phyloP scores from a whole-genome alignment of 2,797 vertebrate species.

The Anguilla pacifica region DNA sequence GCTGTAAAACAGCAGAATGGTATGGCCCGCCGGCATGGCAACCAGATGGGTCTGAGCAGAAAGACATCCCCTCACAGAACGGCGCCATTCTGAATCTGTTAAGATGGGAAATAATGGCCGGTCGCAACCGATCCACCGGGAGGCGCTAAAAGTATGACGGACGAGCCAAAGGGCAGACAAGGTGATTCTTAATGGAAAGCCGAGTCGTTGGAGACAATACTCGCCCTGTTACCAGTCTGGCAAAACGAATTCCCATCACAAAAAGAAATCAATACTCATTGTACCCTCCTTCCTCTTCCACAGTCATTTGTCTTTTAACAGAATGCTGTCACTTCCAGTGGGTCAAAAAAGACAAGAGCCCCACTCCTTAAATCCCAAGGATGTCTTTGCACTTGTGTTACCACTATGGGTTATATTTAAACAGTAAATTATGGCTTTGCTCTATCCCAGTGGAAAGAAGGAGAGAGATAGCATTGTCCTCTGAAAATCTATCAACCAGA shows the following conservation, averaged over 20 bases:
- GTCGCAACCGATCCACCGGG: neutral
- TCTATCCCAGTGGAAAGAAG: slow-evolving; percentile 33
- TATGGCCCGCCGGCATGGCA: neutral
- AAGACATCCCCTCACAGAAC: neutral
- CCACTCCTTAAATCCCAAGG: slow-evolving; percentile 37
- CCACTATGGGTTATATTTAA: slow-evolving; percentile 35
- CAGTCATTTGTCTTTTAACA: slow-evolving; percentile 67
- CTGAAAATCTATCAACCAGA: slow-evolving; percentile 48
- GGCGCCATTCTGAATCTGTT: neutral
- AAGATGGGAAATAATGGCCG: neutral
- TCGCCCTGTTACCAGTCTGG: slow-evolving; percentile 49
- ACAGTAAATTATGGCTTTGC: slow-evolving; percentile 48
- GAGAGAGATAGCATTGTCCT: slow-evolving; percentile 43
- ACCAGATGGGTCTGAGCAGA: neutral
- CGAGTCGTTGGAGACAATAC: slow-evolving; percentile 46
- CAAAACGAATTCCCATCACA: slow-evolving; percentile 71
- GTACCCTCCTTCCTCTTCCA: slow-evolving; percentile 66
- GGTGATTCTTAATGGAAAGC: slow-evolving; percentile 57
- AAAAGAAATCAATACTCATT: slow-evolving; percentile 75
- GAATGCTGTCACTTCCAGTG: slow-evolving; percentile 64
- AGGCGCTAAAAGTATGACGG: slow-evolving; percentile 26
- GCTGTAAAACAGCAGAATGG: neutral
- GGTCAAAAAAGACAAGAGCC: slow-evolving; percentile 38
- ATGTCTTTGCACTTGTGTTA: slow-evolving; percentile 14
- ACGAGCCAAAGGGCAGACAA: slow-evolving; percentile 47